phyloP scores from a whole-genome alignment of 2,888 invertebrate genomes.

The Tolmerus cingulatus region DNA sequence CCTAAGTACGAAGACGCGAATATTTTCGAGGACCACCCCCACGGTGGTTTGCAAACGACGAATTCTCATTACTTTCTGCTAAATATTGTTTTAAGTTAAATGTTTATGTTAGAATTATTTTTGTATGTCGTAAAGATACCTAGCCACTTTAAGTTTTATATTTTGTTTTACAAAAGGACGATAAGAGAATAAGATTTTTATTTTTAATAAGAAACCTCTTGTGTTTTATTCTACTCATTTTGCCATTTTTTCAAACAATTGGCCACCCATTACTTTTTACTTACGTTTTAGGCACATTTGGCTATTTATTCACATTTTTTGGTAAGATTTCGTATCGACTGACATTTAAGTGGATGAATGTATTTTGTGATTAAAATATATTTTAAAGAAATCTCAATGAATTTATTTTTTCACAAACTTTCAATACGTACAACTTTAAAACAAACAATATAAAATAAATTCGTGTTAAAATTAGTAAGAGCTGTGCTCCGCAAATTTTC shows the following conservation, averaged over 20 bases:
- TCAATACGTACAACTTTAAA: neutral
- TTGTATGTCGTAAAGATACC: neutral
- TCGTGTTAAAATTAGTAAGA: neutral
- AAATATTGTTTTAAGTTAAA: conserved; percentile 28
- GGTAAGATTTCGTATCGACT: neutral
- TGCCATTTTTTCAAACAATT: neutral
- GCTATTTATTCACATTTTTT: neutral
- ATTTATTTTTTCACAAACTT: neutral
- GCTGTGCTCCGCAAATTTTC: neutral
- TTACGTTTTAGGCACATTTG: neutral
- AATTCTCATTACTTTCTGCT: conserved; percentile 5
- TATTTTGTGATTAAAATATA: neutral
- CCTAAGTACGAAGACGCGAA: neutral
- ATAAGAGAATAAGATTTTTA: conserved; percentile 37
- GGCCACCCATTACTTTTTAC: neutral
- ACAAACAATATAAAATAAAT: neutral
- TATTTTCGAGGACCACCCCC: neutral
- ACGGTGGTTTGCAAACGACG: neutral
- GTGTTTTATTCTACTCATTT: conserved; percentile 8
- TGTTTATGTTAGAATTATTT: conserved; percentile 37
- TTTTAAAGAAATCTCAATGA: neutral
- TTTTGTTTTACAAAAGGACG: conserved; percentile 37
- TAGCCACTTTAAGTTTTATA: conserved; percentile 29
- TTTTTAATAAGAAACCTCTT: conserved; percentile 28
- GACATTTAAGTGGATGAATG: neutral